phyloP scores from a whole-genome alignment of 2,888 invertebrate species.

The Parnassius mnemosyne region DNA sequence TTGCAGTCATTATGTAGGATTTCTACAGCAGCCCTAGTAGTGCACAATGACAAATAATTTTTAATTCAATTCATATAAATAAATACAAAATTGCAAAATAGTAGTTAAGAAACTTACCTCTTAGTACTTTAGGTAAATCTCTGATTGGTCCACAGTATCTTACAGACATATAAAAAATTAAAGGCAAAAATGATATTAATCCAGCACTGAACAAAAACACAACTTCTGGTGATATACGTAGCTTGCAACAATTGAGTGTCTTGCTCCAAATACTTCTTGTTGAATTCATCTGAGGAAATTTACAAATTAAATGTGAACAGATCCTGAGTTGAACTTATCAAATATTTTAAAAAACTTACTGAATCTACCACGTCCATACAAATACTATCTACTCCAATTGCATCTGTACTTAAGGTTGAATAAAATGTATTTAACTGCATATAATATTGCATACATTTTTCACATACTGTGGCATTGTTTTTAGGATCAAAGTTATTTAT shows the following conservation, averaged over 20 bases:
- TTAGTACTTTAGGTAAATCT: conserved; percentile 69
- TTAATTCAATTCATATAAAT: neutral
- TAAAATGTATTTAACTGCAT: conserved; percentile 79
- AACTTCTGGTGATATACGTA: conserved; percentile 77
- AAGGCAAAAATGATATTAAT: conserved; percentile 73
- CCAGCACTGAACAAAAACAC: conserved; percentile 78
- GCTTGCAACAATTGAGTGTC: conserved; percentile 77
- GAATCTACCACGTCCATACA: conserved; percentile 86
- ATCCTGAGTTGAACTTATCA: neutral
- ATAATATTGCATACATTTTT: conserved; percentile 78
- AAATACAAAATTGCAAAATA: conserved; percentile 7
- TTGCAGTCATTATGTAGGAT: too few relatives aligned
- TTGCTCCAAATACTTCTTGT: conserved; percentile 83
- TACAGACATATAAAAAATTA: conserved; percentile 80
- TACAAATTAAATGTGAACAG: neutral
- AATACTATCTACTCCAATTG: conserved; percentile 79
- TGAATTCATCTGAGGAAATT: conserved; percentile 81
- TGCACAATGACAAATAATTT: too few relatives aligned
- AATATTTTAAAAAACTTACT: conserved; percentile 56
- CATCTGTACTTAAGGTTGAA: conserved; percentile 75
- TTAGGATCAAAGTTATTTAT: conserved; percentile 43
- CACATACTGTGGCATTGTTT: conserved; percentile 64
- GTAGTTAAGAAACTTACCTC: conserved; percentile 53
- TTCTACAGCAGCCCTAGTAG: too few relatives aligned
- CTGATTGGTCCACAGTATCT: conserved; percentile 72